These are phyloP conservation scores for Etheostoma spectabile DNA, from an alignment of 2,113 vertebrate genomes.

Conservation along the genomic window DNA sequence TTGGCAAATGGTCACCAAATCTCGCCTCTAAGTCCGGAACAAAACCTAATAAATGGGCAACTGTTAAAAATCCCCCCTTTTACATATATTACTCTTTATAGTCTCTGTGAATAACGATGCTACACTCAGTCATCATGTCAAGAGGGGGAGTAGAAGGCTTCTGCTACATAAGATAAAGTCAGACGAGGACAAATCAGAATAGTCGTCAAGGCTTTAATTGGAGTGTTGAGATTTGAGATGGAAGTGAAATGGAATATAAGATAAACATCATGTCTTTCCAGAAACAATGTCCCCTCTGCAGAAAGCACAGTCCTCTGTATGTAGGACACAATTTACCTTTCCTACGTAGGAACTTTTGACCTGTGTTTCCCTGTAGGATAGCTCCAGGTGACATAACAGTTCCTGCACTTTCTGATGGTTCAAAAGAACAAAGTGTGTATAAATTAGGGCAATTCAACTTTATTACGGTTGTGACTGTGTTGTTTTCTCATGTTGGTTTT, in stretches of 20 bases:
- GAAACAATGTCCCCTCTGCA: background rate
- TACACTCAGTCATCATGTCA: constrained; percentile 2
- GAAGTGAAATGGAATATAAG: background rate
- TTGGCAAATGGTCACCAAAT: constrained; percentile 6
- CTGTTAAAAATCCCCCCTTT: background rate
- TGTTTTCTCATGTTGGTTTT: too few species aligned
- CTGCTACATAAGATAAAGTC: background rate
- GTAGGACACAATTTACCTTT: background rate
- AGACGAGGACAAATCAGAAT: background rate
- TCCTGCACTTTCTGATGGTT: background rate
- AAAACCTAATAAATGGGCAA: background rate
- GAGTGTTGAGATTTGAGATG: background rate
- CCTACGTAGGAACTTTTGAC: background rate
- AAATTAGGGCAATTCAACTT: background rate
- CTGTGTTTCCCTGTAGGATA: background rate
- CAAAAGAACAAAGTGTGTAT: background rate
- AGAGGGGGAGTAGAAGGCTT: background rate
- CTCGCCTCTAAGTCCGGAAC: background rate
- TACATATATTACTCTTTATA: background rate
- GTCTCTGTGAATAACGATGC: background rate
- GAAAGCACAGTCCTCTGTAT: background rate
- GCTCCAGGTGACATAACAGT: background rate
- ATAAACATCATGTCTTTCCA: background rate
- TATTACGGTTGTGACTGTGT: too few species aligned
- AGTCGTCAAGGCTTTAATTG: background rate